Base-by-base conservation (phyloP, 2,888 invertebrate genomes). In the Chironomus riparius region DNA sequence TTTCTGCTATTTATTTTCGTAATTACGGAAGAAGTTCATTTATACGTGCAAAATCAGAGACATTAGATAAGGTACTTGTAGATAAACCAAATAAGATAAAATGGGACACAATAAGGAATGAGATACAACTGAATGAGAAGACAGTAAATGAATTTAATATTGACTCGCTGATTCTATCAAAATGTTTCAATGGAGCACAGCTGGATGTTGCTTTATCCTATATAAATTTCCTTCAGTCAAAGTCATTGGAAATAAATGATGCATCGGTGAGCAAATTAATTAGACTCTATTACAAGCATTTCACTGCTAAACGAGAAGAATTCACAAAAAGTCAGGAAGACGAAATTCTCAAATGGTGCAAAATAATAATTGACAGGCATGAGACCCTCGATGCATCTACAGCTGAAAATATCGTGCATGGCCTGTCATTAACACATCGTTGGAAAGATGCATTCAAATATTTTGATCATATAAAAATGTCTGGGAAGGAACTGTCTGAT, bases 371-470 rank as follows among this genome's bases (percentile, higher is more conserved):
- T 79, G 80, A 84, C 47, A 86, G 87, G 78, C 86, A 89, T 81
- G 85, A 87, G 72, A 80, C 88, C 0, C 81, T 92, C 71, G 91
- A 92, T 82, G 82, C 83, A 15, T 80, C 80, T 2, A 89, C 90
- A 18, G 87, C 87, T 79, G 89, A 90, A 80, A 83, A 83, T 80
- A 82, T 90, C 5, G 85, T 92, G 76, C 83, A 83, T 77, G 91
- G 88, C 0, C 81, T 94, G 3, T 89, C 90, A 78, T 80, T 86
- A 21, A 90, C 91, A 7, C 81, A 86, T 76, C 84, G 88, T 78
- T 93, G 92, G 91, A 85, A 86, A 78, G 87, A 89, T 77, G 86
- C 88, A 61, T 74, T 88, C 0, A 85, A 87, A 78, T 83, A 92
- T 13, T 81, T 91, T 24, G 86, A 89, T 71, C 87, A 88, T 80